Evolutionary conservation across 2,113 vertebrate genomes (phyloP), one percentile per base, ranked within the genome.

Genomic region (Microtus richardsoni): DNA sequence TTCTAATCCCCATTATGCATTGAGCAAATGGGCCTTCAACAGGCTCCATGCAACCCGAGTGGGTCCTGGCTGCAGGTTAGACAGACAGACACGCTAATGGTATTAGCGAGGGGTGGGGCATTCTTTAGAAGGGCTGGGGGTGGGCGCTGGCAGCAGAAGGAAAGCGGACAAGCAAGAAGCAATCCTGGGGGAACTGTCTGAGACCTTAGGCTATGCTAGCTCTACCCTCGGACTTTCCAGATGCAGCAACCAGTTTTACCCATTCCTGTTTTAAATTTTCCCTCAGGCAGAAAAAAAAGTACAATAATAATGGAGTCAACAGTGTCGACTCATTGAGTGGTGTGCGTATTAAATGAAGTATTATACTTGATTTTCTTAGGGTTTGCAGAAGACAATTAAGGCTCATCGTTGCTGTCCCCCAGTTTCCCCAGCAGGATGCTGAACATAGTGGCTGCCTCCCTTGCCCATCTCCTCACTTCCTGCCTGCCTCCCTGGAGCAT

Each of bases 1-100:
- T 97, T 96, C 94, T 95, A 95, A 95, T 97, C 95, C 96, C 88
- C 73, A 96, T 93, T 97, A 96, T 96, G 74, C 68, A 60, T 80
- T 92, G 75, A 97, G 95, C 89, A 94, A 96, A 95, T 95, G 97
- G 96, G 89, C 10, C 91, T 97, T 94, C 88, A 44, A 75, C 70
- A 64, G 89, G 87, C 91, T 96, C 75, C 24, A 54, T 60, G 92
- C 70, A 68, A 75, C 78, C 92, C 28, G 8, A 91, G 94, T 91
- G 83, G 77, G 78, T 89, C 93, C 88, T 77, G 85, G 88, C 90
- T 93, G 68, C 1, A 33, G 95, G 78, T 74, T 84, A 74, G 89
- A 54, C 49, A 74, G 89, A 54, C 49, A 84, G 83, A 47, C 0
- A 5, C 89, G 21, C 71, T 64, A 66, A 74, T 49, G 80, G 85